Evolutionary conservation across 2,797 vertebrate species (phyloP), one percentile per base, ranked within the genome.

Genomic region (Ceryle rudis): DNA sequence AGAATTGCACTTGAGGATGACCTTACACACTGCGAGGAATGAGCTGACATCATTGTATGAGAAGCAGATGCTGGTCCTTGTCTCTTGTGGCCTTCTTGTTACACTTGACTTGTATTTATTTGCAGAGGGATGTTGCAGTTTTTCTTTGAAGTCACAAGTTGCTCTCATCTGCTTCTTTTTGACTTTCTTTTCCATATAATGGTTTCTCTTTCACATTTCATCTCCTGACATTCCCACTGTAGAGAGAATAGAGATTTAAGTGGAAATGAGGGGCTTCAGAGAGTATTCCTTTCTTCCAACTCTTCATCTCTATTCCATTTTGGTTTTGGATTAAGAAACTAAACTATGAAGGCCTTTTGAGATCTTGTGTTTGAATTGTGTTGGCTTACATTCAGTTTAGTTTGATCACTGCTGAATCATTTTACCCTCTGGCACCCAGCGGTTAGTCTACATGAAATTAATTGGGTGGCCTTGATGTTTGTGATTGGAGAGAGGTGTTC

Each of bases 1-100:
- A 66, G 77, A 67, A 35, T 1, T 96, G 92, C 95, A 81, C 78
- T 91, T 94, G 95, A 81, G 84, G 65, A 94, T 97, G 97, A 96
- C 80, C 89, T 97, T 94, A 91, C 69, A 92, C n/a, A 37, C 79
- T 28, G 37, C 61, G 74, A 93, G 87, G 62, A 95, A 88, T 89
- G 73, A 81, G 69, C 39, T 93, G 64, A 60, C 21, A 25, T 78
- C 84, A 74, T 73, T 94, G 18, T 22, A 6, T 1, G 11, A 89
- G 74, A 71, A 80, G 55, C 8, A 37, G 47, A 72, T 47, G 41
- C 54, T 33, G 37, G n/a, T 77, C 65, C 37, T 95, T 81, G 33
- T 55, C 64, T 95, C 75, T 61, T 61, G 14, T 11, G 52, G 31
- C 39, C 88, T 87, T 94, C 47, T 61, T 81, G 60, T 93, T 73